Conservation (phyloP, 1,140 invertebrate genomes). For the Drosophila truncata region DNA sequence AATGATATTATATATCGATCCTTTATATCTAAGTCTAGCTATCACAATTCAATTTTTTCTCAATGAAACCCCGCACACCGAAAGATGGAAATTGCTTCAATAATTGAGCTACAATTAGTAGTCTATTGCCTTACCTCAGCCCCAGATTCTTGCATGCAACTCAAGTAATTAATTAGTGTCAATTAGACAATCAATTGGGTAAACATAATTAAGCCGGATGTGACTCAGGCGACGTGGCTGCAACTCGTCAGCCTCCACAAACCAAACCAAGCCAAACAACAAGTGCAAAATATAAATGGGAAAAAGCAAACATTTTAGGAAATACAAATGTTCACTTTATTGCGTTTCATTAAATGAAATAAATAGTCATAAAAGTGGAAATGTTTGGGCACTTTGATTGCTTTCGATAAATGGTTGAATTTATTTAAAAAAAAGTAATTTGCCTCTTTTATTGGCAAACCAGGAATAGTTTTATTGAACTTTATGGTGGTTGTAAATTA, state of each 20-base stretch:
- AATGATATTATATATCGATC: no score
- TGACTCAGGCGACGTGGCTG: constrained; percentile 34
- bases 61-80: background rate
- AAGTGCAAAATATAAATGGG: constrained; percentile 1
- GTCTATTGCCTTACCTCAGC: constrained; percentile 17
- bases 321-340: constrained; percentile 10
- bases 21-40: background rate
- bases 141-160: constrained; percentile 41
- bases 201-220: constrained; percentile 47
- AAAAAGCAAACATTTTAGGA: constrained; percentile 28
- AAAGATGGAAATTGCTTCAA: constrained; percentile 2
- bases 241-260: constrained; percentile 18
- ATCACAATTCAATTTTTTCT: background rate
- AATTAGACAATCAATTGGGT: constrained; percentile 52
- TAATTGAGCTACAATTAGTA: constrained; percentile 27
- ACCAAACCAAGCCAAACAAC: constrained; percentile 16
- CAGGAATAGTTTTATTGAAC: no score
- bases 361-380: constrained; percentile 3
- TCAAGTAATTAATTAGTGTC: constrained; percentile 52
- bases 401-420: background rate
- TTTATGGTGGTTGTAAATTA: no score
- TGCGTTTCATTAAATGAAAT: constrained; percentile 1
- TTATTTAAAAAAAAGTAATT: no score
- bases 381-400: background rate
- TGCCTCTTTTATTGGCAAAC: no score